Evolutionary conservation across 2,888 invertebrate species (phyloP).

Genomic region (Oscheius sp.): DNA sequence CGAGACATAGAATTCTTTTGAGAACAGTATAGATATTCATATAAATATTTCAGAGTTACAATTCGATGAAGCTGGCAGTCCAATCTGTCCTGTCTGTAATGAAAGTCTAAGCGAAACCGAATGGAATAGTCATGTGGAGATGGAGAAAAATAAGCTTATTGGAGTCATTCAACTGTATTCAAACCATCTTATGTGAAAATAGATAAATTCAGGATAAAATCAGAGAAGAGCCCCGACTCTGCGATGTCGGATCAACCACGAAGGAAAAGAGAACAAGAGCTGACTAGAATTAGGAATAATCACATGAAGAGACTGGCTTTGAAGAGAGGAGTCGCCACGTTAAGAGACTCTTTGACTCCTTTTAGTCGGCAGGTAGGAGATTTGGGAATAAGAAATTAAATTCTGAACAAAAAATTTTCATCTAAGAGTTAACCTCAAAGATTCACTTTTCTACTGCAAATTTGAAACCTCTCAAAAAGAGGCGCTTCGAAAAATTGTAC

Average conservation of each 20-base stretch:
- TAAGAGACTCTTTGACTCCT: slow-evolving; percentile 53
- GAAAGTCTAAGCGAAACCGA: slow-evolving; percentile 51
- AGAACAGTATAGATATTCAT: not conserved
- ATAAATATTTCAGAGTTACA: slow-evolving; percentile 52
- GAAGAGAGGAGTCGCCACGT: slow-evolving; percentile 40
- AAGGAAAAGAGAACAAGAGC: slow-evolving; percentile 54
- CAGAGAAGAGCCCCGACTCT: slow-evolving; percentile 4
- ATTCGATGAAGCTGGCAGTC: slow-evolving; percentile 59
- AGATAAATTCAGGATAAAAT: slow-evolving; percentile 12
- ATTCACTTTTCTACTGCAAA: too few species aligned
- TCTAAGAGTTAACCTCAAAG: too few species aligned
- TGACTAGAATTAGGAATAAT: slow-evolving; percentile 54
- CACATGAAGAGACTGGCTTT: slow-evolving; percentile 58
- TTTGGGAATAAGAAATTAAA: not conserved
- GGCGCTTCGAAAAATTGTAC: too few species aligned
- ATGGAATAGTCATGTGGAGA: slow-evolving; percentile 53
- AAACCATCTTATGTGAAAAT: not conserved
- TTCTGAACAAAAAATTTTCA: too few species aligned
- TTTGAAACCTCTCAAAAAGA: too few species aligned
- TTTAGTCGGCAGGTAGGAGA: slow-evolving; percentile 49
- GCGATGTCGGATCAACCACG: slow-evolving; percentile 11
- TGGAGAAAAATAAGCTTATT: slow-evolving; percentile 49
- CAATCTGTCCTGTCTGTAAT: slow-evolving; percentile 57
- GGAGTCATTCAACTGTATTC: slow-evolving; percentile 44
- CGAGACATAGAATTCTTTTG: not conserved